phyloP scores from a whole-genome alignment of 2,113 vertebrate species.

The Sprattus sprattus region DNA sequence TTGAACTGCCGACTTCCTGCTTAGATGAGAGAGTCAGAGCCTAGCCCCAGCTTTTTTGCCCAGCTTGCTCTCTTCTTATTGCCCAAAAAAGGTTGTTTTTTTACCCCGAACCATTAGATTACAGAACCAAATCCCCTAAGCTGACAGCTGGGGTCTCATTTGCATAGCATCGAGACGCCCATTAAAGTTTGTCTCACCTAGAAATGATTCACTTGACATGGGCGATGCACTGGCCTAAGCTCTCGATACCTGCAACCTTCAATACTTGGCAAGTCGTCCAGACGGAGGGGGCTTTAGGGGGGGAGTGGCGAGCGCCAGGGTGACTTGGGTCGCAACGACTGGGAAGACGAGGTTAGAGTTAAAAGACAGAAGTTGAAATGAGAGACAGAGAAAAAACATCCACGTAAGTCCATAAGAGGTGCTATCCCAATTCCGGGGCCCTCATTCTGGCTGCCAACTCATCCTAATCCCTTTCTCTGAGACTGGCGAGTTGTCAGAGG shows the following conservation, averaged over 20 bases:
- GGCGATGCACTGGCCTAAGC: constrained; percentile 43
- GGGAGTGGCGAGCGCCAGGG: neutral
- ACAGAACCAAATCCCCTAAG: constrained; percentile 34
- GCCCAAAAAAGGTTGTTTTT: neutral
- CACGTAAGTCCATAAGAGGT: neutral
- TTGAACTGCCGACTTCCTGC: neutral
- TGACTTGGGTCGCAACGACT: neutral
- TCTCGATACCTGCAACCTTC: constrained; percentile 27
- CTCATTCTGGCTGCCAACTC: constrained; percentile 23
- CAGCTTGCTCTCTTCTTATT: neutral
- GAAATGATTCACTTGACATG: constrained; percentile 19
- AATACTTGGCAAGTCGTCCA: constrained; percentile 34
- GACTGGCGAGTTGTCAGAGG: constrained; percentile 33
- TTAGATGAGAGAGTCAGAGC: neutral
- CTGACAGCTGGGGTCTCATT: constrained; percentile 38
- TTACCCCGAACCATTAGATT: neutral
- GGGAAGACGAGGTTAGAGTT: constrained; percentile 16
- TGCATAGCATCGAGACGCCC: constrained; percentile 31
- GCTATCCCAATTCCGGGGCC: constrained; percentile 8
- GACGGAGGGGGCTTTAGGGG: neutral
- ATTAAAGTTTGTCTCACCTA: constrained; percentile 34
- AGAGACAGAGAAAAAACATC: neutral
- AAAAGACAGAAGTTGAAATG: neutral
- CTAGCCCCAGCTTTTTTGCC: neutral
- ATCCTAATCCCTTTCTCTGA: constrained; percentile 40